Base-by-base conservation (phyloP, 2,113 vertebrate species). In the Cyprinus carpio region DNA sequence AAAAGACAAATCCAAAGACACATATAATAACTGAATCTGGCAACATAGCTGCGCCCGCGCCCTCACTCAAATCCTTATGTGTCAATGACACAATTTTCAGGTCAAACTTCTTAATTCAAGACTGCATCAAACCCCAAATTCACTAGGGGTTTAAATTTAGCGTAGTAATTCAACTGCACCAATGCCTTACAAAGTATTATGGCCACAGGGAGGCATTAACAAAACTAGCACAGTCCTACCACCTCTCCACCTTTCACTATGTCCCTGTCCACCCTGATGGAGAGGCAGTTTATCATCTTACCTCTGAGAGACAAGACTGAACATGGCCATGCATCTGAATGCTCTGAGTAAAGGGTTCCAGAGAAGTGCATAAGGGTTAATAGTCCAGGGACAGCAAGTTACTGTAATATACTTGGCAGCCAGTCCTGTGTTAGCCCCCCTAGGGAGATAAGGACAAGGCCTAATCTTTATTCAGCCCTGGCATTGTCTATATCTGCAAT, bases 401-500 rank as follows among this genome's bases (percentile, higher is more conserved):
- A 96, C 96, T 94, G 96, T 97, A 97, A 98, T 97, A 96, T 96
- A 97, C 96, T 95, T 94, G 96, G 96, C 97, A 97, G 96, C 92
- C 90, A 94, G 96, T 96, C 95, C 95, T 93, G 96, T 96, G 96
- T 98, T 96, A 93, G 96, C 97, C 96, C 97, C 97, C 96, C 2
- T 83, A 92, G 96, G 96, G 97, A 99, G 96, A 94, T 97, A 98
- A 99, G 97, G 98, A 97, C 97, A 97, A 94, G 96, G 95, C 95
- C 97, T 99, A 96, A 99, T 99, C 97, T 98, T 97, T 98, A 99
- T 99, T 97, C 98, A 98, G 97, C 96, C 95, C 96, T 99, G 98
- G 99, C 98, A 98, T 99, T 99, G 98, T 97, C 96, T 96, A 96
- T 96, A 98, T 98, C 96, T 98, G 97, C 98, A 97, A 98, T 96